A percentile compares a stretch with the other conserved stretches of the same genome.
These are phyloP conservation scores for Ptiloglossa arizonensis DNA, from an alignment of 1,140 invertebrate species.

Conservation along the genomic window DNA sequence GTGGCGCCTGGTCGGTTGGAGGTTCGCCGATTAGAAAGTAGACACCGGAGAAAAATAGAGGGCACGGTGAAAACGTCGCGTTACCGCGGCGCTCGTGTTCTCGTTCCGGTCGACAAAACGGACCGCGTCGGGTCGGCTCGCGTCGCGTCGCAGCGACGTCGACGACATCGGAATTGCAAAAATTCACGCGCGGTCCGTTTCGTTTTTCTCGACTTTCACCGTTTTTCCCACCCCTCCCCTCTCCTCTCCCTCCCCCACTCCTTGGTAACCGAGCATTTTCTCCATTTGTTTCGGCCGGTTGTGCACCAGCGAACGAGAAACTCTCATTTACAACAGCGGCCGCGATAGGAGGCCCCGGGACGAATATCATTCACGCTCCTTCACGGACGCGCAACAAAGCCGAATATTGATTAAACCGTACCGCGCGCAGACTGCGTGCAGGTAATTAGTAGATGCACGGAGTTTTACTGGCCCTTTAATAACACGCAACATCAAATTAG, in stretches of 20 bases:
- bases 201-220: neutral
- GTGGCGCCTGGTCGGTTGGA: neutral
- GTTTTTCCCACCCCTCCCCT: neutral
- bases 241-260: neutral
- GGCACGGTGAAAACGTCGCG: slow-evolving; percentile 5
- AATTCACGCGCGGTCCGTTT: slow-evolving; percentile 38
- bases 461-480: slow-evolving; percentile 76
- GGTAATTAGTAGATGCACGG: slow-evolving; percentile 75
- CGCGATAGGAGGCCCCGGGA: slow-evolving; percentile 29
- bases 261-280: no score
- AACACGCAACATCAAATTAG: slow-evolving; percentile 76
- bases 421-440: slow-evolving; percentile 68
- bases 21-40: slow-evolving; percentile 20
- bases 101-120: slow-evolving; percentile 7
- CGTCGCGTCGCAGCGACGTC: slow-evolving; percentile 3
- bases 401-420: slow-evolving; percentile 75
- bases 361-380: slow-evolving; percentile 51
- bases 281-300: slow-evolving; percentile 30
- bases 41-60: slow-evolving; percentile 23
- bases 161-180: slow-evolving; percentile 54
- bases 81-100: slow-evolving; percentile 16
- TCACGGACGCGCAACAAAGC: slow-evolving; percentile 65
- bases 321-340: slow-evolving; percentile 27
- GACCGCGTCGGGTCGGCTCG: no score
- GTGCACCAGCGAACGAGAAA: slow-evolving; percentile 19